Base-by-base conservation (phyloP, 2,797 vertebrate species). In the Tenualosa ilisha region DNA sequence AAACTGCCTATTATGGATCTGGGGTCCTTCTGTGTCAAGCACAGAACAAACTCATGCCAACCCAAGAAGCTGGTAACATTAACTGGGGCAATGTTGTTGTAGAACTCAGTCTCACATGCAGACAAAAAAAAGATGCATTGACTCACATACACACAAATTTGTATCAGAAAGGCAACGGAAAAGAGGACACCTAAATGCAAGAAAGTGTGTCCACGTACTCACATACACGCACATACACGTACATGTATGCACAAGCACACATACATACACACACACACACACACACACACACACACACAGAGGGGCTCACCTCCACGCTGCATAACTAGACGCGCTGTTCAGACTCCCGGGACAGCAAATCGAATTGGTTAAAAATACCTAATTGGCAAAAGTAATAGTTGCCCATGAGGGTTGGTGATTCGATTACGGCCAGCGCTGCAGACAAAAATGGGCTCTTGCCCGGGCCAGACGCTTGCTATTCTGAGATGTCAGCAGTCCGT, bases 291-390 rank as follows among this genome's bases (percentile, higher is more conserved):
- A 59, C 51, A 81, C 84, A 81, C 50, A 81, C 37, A 43, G 37
- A 75, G 6, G 17, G 37, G 40, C 72, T 46, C 72, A 79, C 72
- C 72, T 79, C 72, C 72, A 79, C 72, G 72, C 72, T 20, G 72
- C 72, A 79, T 79, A 79, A 46, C 81, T 81, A 85, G 85, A 85
- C 81, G 26, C 63, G 72, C 86, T 85, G 75, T 59, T 85, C 84
- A 89, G 88, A 89, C 82, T 84, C 72, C 68, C 79, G 82, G 83
- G 46, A 65, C 82, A 75, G 86, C 85, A 88, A 89, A 88, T 85
- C 63, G 82, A 88, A 90, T 87, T 86, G 86, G 86, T 88, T 89
- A 87, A 88, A 89, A 89, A 87, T 85, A 86, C 63, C 88, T 84
- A 84, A 86, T 87, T 86, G 84, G 72, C 68, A 83, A 81, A 85